Percentiles rank a stretch among this genome's conserved stretches.
phyloP scores from a whole-genome alignment of 2,797 vertebrate genomes.

The Carapus acus region DNA sequence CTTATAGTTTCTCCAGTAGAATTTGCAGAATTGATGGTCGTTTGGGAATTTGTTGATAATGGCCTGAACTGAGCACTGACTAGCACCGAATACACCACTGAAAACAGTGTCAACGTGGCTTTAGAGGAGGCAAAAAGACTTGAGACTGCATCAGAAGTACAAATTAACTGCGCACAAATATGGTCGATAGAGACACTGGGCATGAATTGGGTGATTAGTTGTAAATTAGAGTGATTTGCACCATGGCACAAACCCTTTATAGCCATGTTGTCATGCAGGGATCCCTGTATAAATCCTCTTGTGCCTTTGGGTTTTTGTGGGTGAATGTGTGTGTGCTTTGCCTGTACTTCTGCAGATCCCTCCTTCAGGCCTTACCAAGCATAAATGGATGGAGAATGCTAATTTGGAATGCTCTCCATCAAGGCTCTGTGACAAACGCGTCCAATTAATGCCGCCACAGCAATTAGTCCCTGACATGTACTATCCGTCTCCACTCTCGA shows the following conservation, averaged over 20 bases:
- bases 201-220: too few species aligned
- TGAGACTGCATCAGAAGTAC: too few species aligned
- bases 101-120: too few species aligned
- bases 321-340: constrained; percentile 7
- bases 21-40: not conserved
- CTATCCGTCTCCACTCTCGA: constrained; percentile 6
- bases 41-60: not conserved
- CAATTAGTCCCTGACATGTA: constrained; percentile 39
- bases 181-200: too few species aligned
- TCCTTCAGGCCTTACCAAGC: constrained; percentile 27
- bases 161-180: too few species aligned
- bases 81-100: too few species aligned
- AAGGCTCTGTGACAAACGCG: constrained; percentile 36
- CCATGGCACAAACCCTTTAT: too few species aligned
- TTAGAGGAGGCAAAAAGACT: too few species aligned
- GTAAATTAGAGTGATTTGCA: too few species aligned
- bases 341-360: not conserved
- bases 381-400: constrained; percentile 41
- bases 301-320: not conserved
- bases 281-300: too few species aligned
- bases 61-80: not conserved
- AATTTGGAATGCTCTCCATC: constrained; percentile 31
- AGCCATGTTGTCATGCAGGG: too few species aligned
- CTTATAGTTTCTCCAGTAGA: not conserved
- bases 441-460: constrained; percentile 32